These are phyloP conservation scores for Sander vitreus DNA, from an alignment of 2,113 vertebrate species.

Conservation along the genomic window DNA sequence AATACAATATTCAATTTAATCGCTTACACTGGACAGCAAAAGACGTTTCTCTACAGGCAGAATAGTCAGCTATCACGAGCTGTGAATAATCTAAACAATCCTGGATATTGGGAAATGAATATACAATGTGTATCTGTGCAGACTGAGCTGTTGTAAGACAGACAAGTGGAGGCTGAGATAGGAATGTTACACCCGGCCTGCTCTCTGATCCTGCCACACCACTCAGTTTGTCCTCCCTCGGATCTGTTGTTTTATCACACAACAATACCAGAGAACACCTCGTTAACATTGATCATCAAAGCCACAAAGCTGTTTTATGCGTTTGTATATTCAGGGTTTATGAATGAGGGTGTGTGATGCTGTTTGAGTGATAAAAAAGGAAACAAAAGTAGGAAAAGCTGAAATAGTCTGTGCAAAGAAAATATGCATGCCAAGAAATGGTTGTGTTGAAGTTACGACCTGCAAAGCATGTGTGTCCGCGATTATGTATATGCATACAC, in stretches of 20 bases:
- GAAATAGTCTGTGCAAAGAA: background rate
- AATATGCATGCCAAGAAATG: background rate
- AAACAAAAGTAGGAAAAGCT: background rate
- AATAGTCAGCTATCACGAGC: background rate
- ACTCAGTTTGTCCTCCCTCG: conserved; percentile 65
- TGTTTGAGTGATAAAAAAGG: background rate
- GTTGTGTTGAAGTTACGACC: background rate
- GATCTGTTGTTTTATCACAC: conserved; percentile 74
- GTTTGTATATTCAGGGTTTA: background rate
- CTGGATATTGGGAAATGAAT: background rate
- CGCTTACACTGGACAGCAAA: background rate
- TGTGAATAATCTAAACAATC: background rate
- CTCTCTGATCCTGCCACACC: conserved; percentile 50
- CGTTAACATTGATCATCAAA: conserved; percentile 32
- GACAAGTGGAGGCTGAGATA: conserved; percentile 36
- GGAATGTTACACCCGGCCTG: conserved; percentile 67
- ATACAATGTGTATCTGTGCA: background rate
- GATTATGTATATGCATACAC: background rate
- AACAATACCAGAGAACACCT: conserved; percentile 65
- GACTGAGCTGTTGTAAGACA: conserved; percentile 1
- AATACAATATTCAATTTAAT: background rate
- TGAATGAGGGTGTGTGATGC: background rate
- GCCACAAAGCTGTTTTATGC: background rate
- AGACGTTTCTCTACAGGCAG: background rate
- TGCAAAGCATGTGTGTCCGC: background rate